Evolutionary conservation across 2,113 vertebrate species (phyloP), one percentile per base, ranked within the genome.

Genomic region (Globicephala melas): DNA sequence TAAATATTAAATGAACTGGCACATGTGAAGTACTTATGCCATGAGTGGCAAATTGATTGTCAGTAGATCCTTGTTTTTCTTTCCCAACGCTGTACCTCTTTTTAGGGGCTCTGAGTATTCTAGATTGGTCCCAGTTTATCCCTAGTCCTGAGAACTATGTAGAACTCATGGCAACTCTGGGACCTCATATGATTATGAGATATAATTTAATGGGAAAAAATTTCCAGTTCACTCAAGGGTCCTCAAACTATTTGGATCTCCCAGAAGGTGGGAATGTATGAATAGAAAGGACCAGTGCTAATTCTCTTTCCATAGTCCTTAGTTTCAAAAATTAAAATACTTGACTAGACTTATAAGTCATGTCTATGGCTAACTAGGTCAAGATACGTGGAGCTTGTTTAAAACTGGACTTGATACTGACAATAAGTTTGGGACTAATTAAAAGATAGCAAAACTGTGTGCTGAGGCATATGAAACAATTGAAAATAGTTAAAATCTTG

Each of bases 341-440:
- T 89, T 95, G 70, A 76, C 44, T 86, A 94, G 86, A 85, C 33
- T 93, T 93, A 82, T 84, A 92, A 91, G 41, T 92, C 36, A 96
- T 26, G 7, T 95, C 55, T 38, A 0, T 47, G 47, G 11, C 33
- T 73, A 70, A 87, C 17, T 89, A 90, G 81, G 31, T 89, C 53
- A 81, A 44, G 95, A 79, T 93, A 73, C 7, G 36, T 84, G 23
- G 53, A 88, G 15, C 58, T 94, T 91, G 13, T 95, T 96, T 94
- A 96, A 96, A 95, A 93, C 12, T 89, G 70, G 62, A 84, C 67
- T 88, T 95, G 67, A 95, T 93, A 81, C 28, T 96, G 62, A 96
- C 20, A 95, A 0, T 91, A 95, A 82, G 28, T 94, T 95, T 92
- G 76, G 55, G 23, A 76, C 53, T 87, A 33, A 71, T 84, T 93